Percentiles rank a stretch among this genome's conserved stretches.
phyloP scores from a whole-genome alignment of 2,113 vertebrate species.

The Microcebus lehilahytsara region DNA sequence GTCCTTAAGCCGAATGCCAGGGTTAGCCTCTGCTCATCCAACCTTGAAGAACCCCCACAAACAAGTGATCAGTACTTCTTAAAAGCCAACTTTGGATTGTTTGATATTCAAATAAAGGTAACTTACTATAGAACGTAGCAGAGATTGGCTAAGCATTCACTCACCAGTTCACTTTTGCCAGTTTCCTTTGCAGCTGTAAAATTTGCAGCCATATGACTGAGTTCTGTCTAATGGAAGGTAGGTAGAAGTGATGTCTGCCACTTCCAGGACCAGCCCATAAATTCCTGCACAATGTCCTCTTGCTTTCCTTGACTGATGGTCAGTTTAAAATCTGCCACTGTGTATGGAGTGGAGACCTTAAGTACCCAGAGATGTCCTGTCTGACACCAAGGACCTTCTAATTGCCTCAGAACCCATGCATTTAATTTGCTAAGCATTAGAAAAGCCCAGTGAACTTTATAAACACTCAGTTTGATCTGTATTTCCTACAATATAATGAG shows the following conservation, averaged over 20 bases:
- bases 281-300: not conserved
- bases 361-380: not conserved
- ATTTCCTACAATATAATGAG: constrained; percentile 1
- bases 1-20: not conserved
- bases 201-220: not conserved
- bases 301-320: not conserved
- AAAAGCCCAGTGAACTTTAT: not conserved
- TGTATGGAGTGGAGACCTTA: not conserved
- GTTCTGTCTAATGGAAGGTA: not conserved
- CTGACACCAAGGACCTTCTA: not conserved
- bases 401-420: not conserved
- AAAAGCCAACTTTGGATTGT: not conserved
- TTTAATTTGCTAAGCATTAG: not conserved
- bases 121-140: not conserved
- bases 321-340: not conserved
- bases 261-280: not conserved
- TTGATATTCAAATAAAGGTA: not conserved
- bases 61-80: not conserved
- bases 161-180: not conserved
- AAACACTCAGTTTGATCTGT: constrained; percentile 27
- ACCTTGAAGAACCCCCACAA: not conserved
- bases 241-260: not conserved
- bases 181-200: not conserved
- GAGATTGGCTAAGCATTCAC: not conserved
- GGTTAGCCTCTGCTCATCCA: not conserved